Evolutionary conservation across 1,140 invertebrate species (phyloP).

Genomic region (Venturia canescens): DNA sequence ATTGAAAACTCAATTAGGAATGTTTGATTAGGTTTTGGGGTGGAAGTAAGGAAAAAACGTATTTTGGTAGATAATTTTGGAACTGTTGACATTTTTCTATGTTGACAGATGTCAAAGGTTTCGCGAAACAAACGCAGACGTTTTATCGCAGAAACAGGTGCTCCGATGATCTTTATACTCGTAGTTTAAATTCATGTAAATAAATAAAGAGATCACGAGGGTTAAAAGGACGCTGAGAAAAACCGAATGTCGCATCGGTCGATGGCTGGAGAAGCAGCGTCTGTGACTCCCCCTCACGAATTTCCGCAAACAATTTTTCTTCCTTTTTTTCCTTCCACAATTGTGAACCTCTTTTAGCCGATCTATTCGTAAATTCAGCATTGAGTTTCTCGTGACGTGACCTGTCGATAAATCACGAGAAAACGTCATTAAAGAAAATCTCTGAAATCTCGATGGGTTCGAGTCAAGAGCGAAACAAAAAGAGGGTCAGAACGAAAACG

Average conservation of each 20-base stretch:
- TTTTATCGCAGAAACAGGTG: background rate
- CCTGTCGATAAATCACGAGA: constrained; percentile 62
- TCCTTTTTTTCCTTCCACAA: constrained; percentile 38
- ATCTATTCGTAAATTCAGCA: constrained; percentile 31
- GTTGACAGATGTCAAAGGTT: no score
- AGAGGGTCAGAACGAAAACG: constrained; percentile 25
- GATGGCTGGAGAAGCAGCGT: constrained; percentile 12
- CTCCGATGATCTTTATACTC: background rate
- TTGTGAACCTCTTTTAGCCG: background rate
- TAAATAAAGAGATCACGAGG: background rate
- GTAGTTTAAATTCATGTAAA: background rate
- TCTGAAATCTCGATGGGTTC: constrained; percentile 46
- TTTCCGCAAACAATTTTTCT: constrained; percentile 21
- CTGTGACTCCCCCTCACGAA: constrained; percentile 44
- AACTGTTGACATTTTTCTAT: background rate
- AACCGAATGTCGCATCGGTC: constrained; percentile 28
- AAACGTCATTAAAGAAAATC: constrained; percentile 62
- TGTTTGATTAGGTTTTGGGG: no score
- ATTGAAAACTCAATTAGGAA: no score
- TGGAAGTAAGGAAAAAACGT: no score
- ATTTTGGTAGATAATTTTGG: background rate
- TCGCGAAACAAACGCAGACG: background rate
- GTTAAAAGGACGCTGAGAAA: background rate
- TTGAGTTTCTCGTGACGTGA: constrained; percentile 52
- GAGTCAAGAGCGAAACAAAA: constrained; percentile 14